phyloP scores from a whole-genome alignment of 2,888 invertebrate genomes.

The Caenorhabditis angaria region DNA sequence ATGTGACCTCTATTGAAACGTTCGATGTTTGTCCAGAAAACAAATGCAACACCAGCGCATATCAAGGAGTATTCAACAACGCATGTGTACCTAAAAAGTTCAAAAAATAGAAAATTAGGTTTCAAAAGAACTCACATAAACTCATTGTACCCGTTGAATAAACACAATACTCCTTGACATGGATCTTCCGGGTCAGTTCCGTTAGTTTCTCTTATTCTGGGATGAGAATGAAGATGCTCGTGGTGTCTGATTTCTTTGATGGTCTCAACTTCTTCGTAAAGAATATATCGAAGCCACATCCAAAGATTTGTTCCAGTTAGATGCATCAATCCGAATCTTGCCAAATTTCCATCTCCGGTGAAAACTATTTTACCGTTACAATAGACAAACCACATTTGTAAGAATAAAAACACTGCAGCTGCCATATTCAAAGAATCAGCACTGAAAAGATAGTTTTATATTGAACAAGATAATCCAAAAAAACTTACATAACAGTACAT shows the following conservation, averaged over 20 bases:
- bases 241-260: conserved; percentile 51
- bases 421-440: conserved; percentile 42
- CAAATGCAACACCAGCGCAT: conserved; percentile 60
- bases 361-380: conserved; percentile 62
- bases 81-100: conserved; percentile 54
- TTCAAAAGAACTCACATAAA: conserved; percentile 46
- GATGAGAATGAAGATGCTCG: conserved; percentile 1
- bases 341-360: conserved; percentile 52
- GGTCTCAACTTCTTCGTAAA: conserved; percentile 60
- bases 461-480: not conserved
- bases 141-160: conserved; percentile 57
- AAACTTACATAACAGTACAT: conserved; percentile 40
- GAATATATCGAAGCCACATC: conserved; percentile 61
- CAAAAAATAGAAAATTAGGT: not conserved
- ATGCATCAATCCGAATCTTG: conserved; percentile 59
- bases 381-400: conserved; percentile 63
- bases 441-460: conserved; percentile 20
- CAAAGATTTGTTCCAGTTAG: conserved; percentile 56
- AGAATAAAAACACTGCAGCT: conserved; percentile 52
- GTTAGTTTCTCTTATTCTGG: not conserved
- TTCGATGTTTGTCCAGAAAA: conserved; percentile 58
- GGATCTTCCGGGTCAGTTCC: conserved; percentile 21
- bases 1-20: conserved; percentile 26
- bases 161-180: conserved; percentile 54
- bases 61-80: conserved; percentile 61